phyloP scores from a whole-genome alignment of 35 echinoderm and acorn worm genomes.

The Holothuria glaberrima region DNA sequence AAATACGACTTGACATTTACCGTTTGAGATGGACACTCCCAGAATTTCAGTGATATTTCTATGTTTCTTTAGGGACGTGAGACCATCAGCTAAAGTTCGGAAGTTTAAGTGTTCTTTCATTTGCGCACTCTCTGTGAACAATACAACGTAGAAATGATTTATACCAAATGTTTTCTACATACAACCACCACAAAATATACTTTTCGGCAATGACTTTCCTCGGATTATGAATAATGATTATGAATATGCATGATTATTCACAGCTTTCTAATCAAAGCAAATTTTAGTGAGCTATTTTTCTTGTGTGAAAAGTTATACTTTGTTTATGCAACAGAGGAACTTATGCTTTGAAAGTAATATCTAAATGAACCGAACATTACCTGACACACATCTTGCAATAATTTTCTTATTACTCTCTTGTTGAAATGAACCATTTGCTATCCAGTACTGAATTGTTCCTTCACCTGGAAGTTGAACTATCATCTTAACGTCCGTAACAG shows the following conservation, averaged over 20 bases:
- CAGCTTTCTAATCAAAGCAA: no score
- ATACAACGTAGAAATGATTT: no score
- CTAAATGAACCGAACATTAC: no score
- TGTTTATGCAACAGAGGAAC: no score
- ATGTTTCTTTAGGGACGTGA: not conserved
- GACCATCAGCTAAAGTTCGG: not conserved
- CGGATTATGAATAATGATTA: no score
- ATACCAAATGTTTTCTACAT: no score
- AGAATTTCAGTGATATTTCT: not conserved
- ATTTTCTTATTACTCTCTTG: not conserved
- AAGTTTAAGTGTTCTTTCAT: conserved; percentile 23
- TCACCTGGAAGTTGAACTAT: conserved; percentile 4
- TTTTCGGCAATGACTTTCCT: no score
- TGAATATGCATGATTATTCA: no score
- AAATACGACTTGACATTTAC: not conserved
- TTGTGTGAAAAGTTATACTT: no score
- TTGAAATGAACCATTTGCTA: not conserved
- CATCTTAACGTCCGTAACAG: not conserved
- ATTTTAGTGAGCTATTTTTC: no score
- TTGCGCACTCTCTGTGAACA: not conserved
- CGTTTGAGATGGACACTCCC: not conserved
- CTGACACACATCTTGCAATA: conserved; percentile 25
- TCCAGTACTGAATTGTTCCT: conserved; percentile 11
- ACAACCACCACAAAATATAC: no score
- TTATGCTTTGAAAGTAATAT: no score